Evolutionary conservation across 1,140 invertebrate genomes (phyloP).

Genomic region (Caenorhabditis remanei): DNA sequence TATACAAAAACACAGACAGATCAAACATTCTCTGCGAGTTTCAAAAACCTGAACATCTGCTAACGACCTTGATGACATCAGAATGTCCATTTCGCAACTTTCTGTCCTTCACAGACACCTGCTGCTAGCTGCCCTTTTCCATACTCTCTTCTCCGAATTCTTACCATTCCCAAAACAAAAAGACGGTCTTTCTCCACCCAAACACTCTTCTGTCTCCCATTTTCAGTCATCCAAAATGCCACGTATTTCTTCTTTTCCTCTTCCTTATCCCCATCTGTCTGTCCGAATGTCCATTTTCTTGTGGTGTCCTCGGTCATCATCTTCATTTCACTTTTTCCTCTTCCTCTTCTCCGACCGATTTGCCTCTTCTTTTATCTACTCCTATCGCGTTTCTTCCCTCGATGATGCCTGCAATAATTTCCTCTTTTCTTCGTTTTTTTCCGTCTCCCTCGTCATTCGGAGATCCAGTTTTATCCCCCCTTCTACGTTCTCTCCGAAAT

Average conservation of each 20-base stretch:
- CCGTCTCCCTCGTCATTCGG: not conserved
- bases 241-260: no score
- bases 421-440: not conserved
- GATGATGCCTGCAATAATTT: not conserved
- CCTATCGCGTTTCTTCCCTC: conserved; percentile 27
- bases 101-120: no score
- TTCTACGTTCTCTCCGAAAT: not conserved
- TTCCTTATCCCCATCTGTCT: no score
- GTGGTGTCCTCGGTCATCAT: no score
- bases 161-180: conserved; percentile 37
- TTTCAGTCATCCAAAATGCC: not conserved
- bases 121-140: no score
- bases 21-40: no score
- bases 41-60: no score
- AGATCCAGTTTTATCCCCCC: conserved; percentile 13
- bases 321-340: not conserved
- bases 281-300: no score
- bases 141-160: not conserved
- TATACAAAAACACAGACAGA: no score
- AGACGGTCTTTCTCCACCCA: conserved; percentile 32
- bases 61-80: no score
- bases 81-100: no score
- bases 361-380: conserved; percentile 26
- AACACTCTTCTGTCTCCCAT: not conserved
- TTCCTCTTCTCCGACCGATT: not conserved